phyloP scores from a whole-genome alignment of 2,797 vertebrate genomes.

The Poliocrania exsul region DNA sequence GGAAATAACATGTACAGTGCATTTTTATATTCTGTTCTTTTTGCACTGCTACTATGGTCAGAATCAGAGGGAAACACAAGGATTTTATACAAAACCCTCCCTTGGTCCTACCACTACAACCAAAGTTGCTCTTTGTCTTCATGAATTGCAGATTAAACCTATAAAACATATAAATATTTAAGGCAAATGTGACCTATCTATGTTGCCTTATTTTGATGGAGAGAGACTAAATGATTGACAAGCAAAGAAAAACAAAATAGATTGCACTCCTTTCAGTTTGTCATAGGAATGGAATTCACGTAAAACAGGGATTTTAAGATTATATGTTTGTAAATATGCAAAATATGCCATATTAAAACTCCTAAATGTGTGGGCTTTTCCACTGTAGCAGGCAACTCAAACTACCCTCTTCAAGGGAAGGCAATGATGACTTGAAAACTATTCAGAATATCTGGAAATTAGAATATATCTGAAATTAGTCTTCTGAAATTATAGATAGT shows the following conservation, averaged over 20 bases:
- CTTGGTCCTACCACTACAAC: background rate
- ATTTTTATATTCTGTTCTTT: background rate
- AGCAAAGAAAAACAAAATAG: background rate
- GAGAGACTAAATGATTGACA: background rate
- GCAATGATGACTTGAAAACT: background rate
- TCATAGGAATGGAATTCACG: background rate
- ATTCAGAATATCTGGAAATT: background rate
- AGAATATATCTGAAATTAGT: background rate
- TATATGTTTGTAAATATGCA: background rate
- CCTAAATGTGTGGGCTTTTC: background rate
- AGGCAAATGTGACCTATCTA: background rate
- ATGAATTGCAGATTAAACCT: background rate
- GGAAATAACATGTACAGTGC: background rate
- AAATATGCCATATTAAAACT: background rate
- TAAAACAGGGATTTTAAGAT: background rate
- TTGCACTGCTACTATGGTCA: background rate
- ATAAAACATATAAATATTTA: background rate
- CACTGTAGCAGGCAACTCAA: background rate
- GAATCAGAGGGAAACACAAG: background rate
- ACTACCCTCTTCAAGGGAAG: background rate
- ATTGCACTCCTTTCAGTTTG: background rate
- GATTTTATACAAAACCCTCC: background rate
- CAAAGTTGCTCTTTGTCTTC: background rate
- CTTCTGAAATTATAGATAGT: background rate
- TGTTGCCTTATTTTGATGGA: background rate